Evolutionary conservation across 2,888 invertebrate species (phyloP).

Genomic region (Cryptophagus acutangulus): DNA sequence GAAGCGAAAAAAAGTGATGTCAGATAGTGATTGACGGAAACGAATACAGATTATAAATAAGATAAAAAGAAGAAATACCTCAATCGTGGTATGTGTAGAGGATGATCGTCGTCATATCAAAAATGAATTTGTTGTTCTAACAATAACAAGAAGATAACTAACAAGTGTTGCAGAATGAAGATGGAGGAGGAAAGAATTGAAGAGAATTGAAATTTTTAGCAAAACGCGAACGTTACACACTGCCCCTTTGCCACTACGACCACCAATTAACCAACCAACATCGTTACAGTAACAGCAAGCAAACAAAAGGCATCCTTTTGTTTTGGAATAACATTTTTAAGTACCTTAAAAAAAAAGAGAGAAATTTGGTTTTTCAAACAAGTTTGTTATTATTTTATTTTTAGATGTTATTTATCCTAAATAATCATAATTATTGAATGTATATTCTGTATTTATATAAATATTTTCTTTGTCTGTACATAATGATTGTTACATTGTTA

Average conservation of each 20-base stretch:
- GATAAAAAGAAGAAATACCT: constrained; percentile 15
- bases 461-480: constrained; percentile 43
- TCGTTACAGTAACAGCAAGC: too few relatives aligned
- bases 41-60: too few relatives aligned
- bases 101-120: constrained; percentile 31
- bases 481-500: constrained; percentile 47
- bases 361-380: constrained; percentile 19
- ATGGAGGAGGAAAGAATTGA: too few relatives aligned
- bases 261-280: too few relatives aligned
- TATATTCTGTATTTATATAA: constrained; percentile 41
- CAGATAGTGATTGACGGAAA: constrained; percentile 83
- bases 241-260: too few relatives aligned
- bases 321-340: too few relatives aligned
- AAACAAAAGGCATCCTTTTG: too few relatives aligned
- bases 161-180: too few relatives aligned
- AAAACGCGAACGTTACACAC: too few relatives aligned
- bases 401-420: constrained; percentile 31
- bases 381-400: constrained; percentile 25
- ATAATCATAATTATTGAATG: constrained; percentile 25
- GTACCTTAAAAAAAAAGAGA: constrained; percentile 35
- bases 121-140: constrained; percentile 27
- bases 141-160: constrained; percentile 2
- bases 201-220: too few relatives aligned
- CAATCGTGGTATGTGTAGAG: constrained; percentile 16
- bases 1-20: constrained; percentile 85